These are phyloP conservation scores for Tychaedon coryphoeus DNA, from an alignment of 2,113 vertebrate genomes.

Conservation along the genomic window DNA sequence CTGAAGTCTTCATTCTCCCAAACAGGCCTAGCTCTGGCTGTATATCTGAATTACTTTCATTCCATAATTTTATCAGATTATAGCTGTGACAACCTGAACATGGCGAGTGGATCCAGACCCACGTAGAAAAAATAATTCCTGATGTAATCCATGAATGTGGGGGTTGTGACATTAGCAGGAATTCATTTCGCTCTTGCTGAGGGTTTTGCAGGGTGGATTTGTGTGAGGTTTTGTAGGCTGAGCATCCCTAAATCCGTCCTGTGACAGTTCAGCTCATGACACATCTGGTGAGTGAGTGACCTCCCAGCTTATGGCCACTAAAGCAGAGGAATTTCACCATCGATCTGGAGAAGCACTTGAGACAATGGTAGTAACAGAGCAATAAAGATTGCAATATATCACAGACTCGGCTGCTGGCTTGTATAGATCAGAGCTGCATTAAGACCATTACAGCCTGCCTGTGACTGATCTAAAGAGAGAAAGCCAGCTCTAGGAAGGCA, in stretches of 20 bases:
- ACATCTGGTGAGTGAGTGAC: constrained; percentile 17
- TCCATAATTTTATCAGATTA: neutral
- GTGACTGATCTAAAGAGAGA: neutral
- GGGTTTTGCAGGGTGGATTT: neutral
- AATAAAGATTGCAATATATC: constrained; percentile 57
- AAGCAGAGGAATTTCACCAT: constrained; percentile 42
- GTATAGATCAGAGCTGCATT: constrained; percentile 36
- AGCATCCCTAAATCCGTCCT: neutral
- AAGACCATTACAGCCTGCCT: constrained; percentile 22
- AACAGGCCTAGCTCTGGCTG: neutral
- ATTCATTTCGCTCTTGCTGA: neutral
- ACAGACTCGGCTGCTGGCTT: neutral
- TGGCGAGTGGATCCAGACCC: neutral
- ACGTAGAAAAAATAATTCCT: neutral
- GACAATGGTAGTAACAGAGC: constrained; percentile 65
- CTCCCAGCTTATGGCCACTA: neutral
- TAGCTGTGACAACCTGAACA: neutral
- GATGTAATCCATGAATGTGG: neutral
- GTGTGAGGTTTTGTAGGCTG: neutral
- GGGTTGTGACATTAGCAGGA: neutral
- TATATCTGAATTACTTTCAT: neutral
- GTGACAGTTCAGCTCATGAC: constrained; percentile 2
- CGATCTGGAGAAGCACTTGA: constrained; percentile 66
- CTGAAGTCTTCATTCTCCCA: neutral
- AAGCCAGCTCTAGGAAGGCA: neutral